phyloP scores from a whole-genome alignment of 2,888 invertebrate species.

The Tipula helvola region DNA sequence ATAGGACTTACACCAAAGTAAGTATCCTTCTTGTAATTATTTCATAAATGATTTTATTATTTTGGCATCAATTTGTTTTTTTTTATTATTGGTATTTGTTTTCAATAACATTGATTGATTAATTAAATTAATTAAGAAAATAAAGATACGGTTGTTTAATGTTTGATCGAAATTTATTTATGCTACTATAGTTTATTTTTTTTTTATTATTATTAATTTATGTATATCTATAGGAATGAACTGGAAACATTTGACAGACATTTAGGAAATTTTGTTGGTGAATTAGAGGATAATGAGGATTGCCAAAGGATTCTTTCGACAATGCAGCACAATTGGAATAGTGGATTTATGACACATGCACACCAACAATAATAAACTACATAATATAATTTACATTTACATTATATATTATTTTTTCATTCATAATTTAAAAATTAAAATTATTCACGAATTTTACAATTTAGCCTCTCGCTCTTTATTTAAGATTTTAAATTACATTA shows the following conservation, averaged over 20 bases:
- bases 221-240: not conserved
- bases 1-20: not conserved
- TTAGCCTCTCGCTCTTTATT: not conserved
- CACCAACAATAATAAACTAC: not conserved
- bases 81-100: not conserved
- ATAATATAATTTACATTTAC: not conserved
- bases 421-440: not conserved
- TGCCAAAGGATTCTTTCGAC: not conserved
- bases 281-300: not conserved
- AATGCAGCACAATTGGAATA: not conserved
- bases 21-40: not conserved
- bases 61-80: not conserved
- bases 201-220: not conserved
- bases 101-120: not conserved
- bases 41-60: not conserved
- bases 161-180: not conserved
- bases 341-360: not conserved
- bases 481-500: not conserved
- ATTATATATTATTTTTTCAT: not conserved
- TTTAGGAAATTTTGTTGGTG: not conserved
- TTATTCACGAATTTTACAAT: not conserved
- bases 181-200: not conserved
- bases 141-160: not conserved
- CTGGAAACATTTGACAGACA: not conserved
- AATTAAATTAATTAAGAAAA: not conserved